phyloP scores from a whole-genome alignment of 1,140 invertebrate genomes.

The Xylocopa sonorina region DNA sequence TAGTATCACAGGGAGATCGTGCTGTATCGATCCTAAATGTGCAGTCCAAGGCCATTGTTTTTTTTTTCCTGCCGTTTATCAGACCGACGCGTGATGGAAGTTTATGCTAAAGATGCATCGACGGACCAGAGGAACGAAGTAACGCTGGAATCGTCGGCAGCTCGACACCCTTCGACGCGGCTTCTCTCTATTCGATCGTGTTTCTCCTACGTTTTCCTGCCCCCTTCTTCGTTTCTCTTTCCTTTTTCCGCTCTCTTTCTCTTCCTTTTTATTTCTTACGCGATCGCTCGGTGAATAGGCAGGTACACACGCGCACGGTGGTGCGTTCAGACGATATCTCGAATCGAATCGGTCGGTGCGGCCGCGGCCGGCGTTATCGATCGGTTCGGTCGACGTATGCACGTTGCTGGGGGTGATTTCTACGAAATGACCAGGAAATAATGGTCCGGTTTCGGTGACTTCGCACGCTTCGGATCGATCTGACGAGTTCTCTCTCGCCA shows the following conservation, averaged over 20 bases:
- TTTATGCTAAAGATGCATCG: constrained; percentile 6
- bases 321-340: constrained; percentile 31
- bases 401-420: constrained; percentile 16
- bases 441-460: constrained; percentile 43
- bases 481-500: background rate
- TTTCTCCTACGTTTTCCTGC: background rate
- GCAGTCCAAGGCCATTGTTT: constrained; percentile 50
- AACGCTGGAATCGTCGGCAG: background rate
- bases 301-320: background rate
- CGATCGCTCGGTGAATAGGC: background rate
- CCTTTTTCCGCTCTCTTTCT: background rate
- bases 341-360: constrained; percentile 56
- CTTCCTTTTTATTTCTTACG: too few relatives aligned
- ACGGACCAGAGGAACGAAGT: background rate
- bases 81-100: constrained; percentile 7
- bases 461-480: constrained; percentile 18
- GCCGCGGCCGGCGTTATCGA: constrained; percentile 60
- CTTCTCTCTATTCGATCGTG: background rate
- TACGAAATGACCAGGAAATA: constrained; percentile 63
- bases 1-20: constrained; percentile 44
- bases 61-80: constrained; percentile 19
- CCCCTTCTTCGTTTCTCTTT: background rate
- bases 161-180: background rate
- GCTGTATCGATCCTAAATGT: constrained; percentile 55
- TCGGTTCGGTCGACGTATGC: constrained; percentile 43